A percentile compares a stretch with the other conserved stretches of the same genome.
phyloP scores from a whole-genome alignment of 2,797 vertebrate genomes.

The Sebastes variabilis region DNA sequence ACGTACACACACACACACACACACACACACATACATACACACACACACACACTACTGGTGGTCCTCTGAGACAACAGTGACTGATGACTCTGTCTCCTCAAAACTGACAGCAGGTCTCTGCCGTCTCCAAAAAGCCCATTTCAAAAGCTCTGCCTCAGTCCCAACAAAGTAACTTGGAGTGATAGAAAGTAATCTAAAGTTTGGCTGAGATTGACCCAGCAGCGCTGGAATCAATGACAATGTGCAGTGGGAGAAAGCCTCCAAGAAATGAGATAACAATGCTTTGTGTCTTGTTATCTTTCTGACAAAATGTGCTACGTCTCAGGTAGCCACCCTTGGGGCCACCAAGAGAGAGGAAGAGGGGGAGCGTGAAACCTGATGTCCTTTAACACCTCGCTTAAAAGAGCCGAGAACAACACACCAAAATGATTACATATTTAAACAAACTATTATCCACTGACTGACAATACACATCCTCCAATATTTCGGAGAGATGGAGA shows the following conservation, averaged over 20 bases:
- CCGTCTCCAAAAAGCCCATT: conserved; percentile 51
- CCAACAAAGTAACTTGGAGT: conserved; percentile 34
- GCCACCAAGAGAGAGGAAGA: background rate
- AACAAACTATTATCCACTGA: background rate
- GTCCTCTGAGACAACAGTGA: conserved; percentile 49
- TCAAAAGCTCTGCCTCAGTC: conserved; percentile 44
- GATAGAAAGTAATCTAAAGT: conserved; percentile 69
- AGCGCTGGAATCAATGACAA: conserved; percentile 49
- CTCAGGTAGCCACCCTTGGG: conserved; percentile 27
- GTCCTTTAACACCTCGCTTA: background rate
- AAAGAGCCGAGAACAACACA: background rate
- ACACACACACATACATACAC: conserved; percentile 17
- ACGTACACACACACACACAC: conserved; percentile 1
- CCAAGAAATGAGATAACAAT: conserved; percentile 59
- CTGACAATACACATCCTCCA: background rate
- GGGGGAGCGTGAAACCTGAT: background rate
- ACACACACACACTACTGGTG: background rate
- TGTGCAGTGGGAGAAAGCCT: conserved; percentile 32
- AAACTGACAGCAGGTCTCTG: conserved; percentile 62
- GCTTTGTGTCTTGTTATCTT: conserved; percentile 56
- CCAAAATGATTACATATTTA: conserved; percentile 2
- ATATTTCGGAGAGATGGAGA: conserved; percentile 8
- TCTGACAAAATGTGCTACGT: conserved; percentile 37
- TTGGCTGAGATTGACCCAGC: conserved; percentile 48
- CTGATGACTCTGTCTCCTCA: conserved; percentile 58